Evolutionary conservation across 2,113 vertebrate species (phyloP), one percentile per base, ranked within the genome.

Genomic region (Sterrhoptilus dennistouni): DNA sequence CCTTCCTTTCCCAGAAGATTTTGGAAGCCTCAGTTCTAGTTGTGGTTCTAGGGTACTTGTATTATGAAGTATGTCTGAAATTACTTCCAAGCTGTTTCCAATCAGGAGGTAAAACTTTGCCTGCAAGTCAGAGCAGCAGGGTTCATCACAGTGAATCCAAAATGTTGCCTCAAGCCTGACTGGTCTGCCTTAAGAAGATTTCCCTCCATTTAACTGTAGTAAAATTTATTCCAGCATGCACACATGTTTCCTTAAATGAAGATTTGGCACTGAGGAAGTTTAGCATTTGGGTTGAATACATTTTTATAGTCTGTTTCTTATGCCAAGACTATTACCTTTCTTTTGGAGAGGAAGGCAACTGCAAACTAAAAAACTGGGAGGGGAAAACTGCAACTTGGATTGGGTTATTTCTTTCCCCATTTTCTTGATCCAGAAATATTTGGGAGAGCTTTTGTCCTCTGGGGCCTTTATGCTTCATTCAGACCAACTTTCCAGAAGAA

Each of bases 191-290:
- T 54, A 76, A 63, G 61, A 50, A 50, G 47, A 71, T 89, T 96
- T 96, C 23, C 12, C 31, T 90, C 27, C 28, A 52, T 70, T 87
- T 59, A 83, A 59, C 38, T n/a, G 12, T 5, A 71, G 40, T 64
- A 91, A 95, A 89, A 89, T 71, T 68, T 92, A 89, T 89, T 95
- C 61, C 74, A 94, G 52, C 19, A 12, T 27, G 28, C 40, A 94
- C 68, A 92, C 49, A 8, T 79, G 21, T 92, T 95, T 89, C 16
- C 31, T 82, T 79, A 72, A 94, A 79, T 84, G 64, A 92, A 36
- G 13, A 59, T 91, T 92, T 96, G 94, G 89, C 93, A 66, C n/a
- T 36, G 47, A 86, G 68, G 31, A 89, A 89, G 13, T 23, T 65
- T 64, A 83, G 53, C 53, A 71, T 92, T 95, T 75, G 69, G 28